Evolutionary conservation across 2,888 invertebrate species (phyloP), one percentile per base, ranked within the genome.

Genomic region (Oasisia sp.): DNA sequence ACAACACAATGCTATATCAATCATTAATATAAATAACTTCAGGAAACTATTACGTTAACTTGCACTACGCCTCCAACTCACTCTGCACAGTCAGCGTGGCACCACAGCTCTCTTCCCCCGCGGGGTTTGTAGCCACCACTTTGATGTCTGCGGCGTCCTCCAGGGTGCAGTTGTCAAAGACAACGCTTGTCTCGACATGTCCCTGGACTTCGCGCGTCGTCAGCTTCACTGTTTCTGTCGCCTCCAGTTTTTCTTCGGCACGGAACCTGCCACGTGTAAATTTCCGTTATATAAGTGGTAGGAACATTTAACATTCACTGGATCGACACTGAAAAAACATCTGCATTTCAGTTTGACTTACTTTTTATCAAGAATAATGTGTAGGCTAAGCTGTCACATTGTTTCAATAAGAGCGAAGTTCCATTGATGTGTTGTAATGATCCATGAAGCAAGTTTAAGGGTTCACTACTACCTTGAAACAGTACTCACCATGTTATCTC

Each of bases 111-210:
- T 92, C 94, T 90, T 93, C 92, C 32, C 94, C 94, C 38, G 93
- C 94, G 45, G 92, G 92, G 92, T 94, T 94, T 89, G 92, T 93
- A 44, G 94, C 94, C 14, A 94, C 91, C 92, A 98, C 98, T 9
- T 98, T 98, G 96, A 99, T 99, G 32, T 98, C 97, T 92, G 99
- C 99, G 93, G 98, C 97, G 97, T 99, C 99, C 96, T 99, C 98
- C 89, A 98, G 97, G 93, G 95, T 96, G 56, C 96, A 95, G 90
- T 95, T 95, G 92, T 96, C 96, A 92, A 97, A 95, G 93, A 95
- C 96, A 56, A 97, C 95, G 45, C 95, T 95, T 92, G 95, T 94
- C 4, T 94, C 94, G 7, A 94, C 92, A 32, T 93, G 93, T 91
- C 92, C 93, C 50, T 92, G 91, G 50, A 91, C 95, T 95, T 91